Conservation (phyloP, 2,113 vertebrate genomes). For the Orycteropus afer region DNA sequence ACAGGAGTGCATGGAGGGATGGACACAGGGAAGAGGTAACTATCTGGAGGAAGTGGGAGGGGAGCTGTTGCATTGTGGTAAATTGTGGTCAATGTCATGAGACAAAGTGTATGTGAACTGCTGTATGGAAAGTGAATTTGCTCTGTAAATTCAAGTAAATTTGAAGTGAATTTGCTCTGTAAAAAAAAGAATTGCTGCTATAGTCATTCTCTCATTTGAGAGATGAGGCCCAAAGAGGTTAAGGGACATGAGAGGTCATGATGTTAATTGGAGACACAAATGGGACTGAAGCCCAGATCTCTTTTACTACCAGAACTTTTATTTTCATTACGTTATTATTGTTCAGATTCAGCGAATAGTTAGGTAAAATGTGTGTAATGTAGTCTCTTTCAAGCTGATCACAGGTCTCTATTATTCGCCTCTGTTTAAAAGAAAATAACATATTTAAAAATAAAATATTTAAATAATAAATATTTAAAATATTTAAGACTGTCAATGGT, state of each 20-base stretch:
- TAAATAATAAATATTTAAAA: background rate
- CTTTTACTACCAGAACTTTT: background rate
- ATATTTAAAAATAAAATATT: background rate
- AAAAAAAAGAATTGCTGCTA: background rate
- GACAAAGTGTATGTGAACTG: no score
- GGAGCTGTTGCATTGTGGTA: no score
- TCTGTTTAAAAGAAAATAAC: background rate
- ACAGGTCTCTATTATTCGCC: constrained; percentile 2
- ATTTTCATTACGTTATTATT: background rate
- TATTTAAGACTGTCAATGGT: background rate
- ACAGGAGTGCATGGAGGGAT: no score
- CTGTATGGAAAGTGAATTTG: no score
- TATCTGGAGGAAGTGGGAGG: no score
- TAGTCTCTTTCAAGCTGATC: background rate
- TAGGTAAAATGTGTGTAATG: background rate
- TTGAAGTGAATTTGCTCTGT: no score
- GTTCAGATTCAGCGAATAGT: background rate
- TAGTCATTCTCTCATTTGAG: background rate
- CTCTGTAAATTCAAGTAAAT: no score
- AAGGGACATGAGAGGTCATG: background rate
- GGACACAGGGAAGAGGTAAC: no score
- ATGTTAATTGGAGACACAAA: background rate
- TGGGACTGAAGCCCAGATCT: background rate
- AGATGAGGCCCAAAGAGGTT: background rate
- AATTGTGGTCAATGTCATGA: no score